These are phyloP conservation scores for Colius striatus DNA, from an alignment of 2,113 vertebrate species.

Conservation along the genomic window DNA sequence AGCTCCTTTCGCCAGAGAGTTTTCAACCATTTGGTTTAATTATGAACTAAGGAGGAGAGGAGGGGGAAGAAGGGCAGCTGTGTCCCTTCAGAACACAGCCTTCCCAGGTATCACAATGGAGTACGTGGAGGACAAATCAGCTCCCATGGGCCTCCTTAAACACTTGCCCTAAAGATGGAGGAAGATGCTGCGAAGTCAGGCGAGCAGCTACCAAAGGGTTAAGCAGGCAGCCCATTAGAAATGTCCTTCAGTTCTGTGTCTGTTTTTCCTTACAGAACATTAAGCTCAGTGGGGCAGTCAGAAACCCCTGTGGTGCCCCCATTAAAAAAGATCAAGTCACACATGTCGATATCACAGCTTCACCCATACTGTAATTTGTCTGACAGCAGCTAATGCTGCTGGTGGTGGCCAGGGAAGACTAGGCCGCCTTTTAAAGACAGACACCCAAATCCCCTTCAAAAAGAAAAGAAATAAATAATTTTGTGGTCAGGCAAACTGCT, in stretches of 20 bases:
- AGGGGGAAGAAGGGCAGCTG: slow-evolving; percentile 32
- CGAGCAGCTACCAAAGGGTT: slow-evolving; percentile 74
- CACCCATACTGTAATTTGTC: slow-evolving; percentile 81
- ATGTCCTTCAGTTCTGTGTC: slow-evolving; percentile 78
- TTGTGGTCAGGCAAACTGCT: slow-evolving; percentile 58
- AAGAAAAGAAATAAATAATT: neutral
- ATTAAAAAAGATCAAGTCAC: slow-evolving; percentile 88
- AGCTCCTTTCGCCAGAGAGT: slow-evolving; percentile 26
- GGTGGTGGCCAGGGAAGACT: slow-evolving; percentile 31
- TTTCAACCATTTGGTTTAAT: slow-evolving; percentile 57
- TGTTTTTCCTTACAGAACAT: slow-evolving; percentile 83
- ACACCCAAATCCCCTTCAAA: slow-evolving; percentile 18
- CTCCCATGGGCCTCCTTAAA: slow-evolving; percentile 2
- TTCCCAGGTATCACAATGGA: neutral
- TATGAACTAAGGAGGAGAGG: slow-evolving; percentile 22
- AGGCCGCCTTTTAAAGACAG: slow-evolving; percentile 43
- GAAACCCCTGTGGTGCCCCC: slow-evolving; percentile 80
- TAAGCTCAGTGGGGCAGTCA: slow-evolving; percentile 87
- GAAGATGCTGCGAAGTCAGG: neutral
- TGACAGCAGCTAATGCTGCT: slow-evolving; percentile 79
- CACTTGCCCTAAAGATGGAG: neutral
- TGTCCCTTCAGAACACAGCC: neutral
- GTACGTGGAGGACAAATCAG: neutral
- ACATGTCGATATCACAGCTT: slow-evolving; percentile 81
- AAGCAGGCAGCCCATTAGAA: slow-evolving; percentile 79